Percentiles rank a stretch among this genome's conserved stretches.
phyloP scores from a whole-genome alignment of 2,888 invertebrate species.

The Pollenia amentaria region DNA sequence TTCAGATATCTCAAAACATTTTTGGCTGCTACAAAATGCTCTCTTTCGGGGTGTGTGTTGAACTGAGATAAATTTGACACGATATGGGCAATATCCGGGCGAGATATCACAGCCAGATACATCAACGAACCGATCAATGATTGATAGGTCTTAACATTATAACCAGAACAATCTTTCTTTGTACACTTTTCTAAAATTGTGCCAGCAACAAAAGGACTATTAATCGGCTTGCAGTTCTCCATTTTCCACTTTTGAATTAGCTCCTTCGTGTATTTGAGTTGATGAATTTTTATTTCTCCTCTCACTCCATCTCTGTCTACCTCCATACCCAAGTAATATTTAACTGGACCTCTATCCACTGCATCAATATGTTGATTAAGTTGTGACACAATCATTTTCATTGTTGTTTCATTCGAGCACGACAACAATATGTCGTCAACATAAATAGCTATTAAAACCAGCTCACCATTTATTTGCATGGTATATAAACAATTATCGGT shows the following conservation, averaged over 20 bases:
- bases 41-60: constrained; percentile 69
- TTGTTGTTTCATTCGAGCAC: background rate
- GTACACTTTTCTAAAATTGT: constrained; percentile 64
- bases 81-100: constrained; percentile 62
- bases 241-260: constrained; percentile 63
- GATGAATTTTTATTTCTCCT: constrained; percentile 14
- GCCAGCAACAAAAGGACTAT: constrained; percentile 59
- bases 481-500: constrained; percentile 67
- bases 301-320: constrained; percentile 14
- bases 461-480: background rate
- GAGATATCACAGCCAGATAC: constrained; percentile 59
- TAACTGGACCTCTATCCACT: background rate
- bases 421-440: no score
- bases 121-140: constrained; percentile 59
- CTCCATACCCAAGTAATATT: constrained; percentile 23
- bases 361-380: constrained; percentile 14
- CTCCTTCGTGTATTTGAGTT: constrained; percentile 11
- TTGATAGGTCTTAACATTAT: constrained; percentile 15
- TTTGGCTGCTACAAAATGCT: constrained; percentile 71
- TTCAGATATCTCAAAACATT: constrained; percentile 64
- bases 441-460: background rate
- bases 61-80: constrained; percentile 70
- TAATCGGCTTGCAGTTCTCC: constrained; percentile 62
- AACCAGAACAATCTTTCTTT: constrained; percentile 46
- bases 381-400: background rate